A percentile compares a stretch with the other conserved stretches of the same genome.
phyloP scores from a whole-genome alignment of 1,140 invertebrate genomes.

The Myzus persicae region DNA sequence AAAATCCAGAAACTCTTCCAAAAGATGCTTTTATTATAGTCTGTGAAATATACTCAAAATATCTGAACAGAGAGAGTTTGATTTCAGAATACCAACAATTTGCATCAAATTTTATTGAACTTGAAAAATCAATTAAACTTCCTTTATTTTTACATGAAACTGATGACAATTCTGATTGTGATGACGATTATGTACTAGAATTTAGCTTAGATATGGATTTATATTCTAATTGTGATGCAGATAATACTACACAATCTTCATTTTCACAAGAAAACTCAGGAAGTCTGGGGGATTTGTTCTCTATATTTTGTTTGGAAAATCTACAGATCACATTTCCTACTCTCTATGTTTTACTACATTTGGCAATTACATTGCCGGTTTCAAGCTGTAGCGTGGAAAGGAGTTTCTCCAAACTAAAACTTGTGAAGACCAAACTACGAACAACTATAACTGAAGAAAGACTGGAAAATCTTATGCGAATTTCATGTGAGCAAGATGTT shows the following conservation, averaged over 20 bases:
- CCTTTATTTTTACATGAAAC: constrained; percentile 21
- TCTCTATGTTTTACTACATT: constrained; percentile 16
- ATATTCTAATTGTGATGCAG: no score
- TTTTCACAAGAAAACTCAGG: no score
- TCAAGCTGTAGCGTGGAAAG: constrained; percentile 19
- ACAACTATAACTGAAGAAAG: no score
- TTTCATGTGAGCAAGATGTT: constrained; percentile 2
- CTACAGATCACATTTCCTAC: not conserved
- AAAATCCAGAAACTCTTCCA: constrained; percentile 19
- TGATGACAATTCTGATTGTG: constrained; percentile 13
- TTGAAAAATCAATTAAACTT: constrained; percentile 25
- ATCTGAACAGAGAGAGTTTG: no score
- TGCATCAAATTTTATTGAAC: constrained; percentile 11
- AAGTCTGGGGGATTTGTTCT: no score
- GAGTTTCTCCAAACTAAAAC: constrained; percentile 23
- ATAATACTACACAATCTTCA: no score
- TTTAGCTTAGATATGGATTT: no score
- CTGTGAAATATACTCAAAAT: constrained; percentile 24
- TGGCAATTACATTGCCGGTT: not conserved
- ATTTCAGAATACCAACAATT: constrained; percentile 24
- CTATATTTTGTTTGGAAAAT: constrained; percentile 8
- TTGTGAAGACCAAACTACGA: constrained; percentile 16
- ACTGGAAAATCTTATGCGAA: constrained; percentile 12
- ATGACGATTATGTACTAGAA: no score
- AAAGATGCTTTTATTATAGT: constrained; percentile 1